Base-by-base conservation (phyloP, 2,888 invertebrate genomes). In the Pherbina coryleti region DNA sequence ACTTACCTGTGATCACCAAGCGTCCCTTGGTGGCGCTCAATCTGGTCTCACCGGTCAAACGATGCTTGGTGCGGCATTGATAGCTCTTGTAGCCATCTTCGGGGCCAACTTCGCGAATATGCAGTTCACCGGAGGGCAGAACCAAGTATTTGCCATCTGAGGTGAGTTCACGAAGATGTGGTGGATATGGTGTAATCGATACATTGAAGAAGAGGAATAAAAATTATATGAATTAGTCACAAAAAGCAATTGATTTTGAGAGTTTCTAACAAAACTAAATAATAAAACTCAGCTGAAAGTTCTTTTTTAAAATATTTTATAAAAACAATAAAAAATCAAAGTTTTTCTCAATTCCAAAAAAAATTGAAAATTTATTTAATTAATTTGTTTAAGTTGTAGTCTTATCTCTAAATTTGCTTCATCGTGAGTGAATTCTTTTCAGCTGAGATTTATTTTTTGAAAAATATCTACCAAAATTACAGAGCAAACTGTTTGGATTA, bases 141-240 rank as follows among this genome's bases (percentile, higher is more conserved):
- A 98, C 97, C 90, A 98, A 93, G 89, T 97, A 97, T 93, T 98
- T 97, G 85, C 97, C 97, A 91, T 97, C 98, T 98, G 92, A 80
- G 72, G 14, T 31, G 22, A 11, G 25, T 51, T 4, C 44, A 72
- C 31, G 5, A 31, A 14, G 28, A 37, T 53, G 49, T 49, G 37
- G 7, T 28, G 60, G 66, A 25, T 66, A 72, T 70, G 75, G n/a
- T 74, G 37, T 64, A 67, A 62, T 69, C 67, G 53, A 64, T 67
- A 17, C 53, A 55, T 31, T 57, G 25, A 69, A 66, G 64, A 79
- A 79, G 70, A 55, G 51, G 34, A 79, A 64, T 64, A 74, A 75
- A 75, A 71, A 70, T 62, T 62, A 78, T 51, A 80, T 77, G 79
- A 77, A 66, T 84, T 82, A 82, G 78, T 79, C 31, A 28, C 25